Evolutionary conservation across 2,113 vertebrate species (phyloP), one percentile per base, ranked within the genome.

Genomic region (Sphyrna mokarran): DNA sequence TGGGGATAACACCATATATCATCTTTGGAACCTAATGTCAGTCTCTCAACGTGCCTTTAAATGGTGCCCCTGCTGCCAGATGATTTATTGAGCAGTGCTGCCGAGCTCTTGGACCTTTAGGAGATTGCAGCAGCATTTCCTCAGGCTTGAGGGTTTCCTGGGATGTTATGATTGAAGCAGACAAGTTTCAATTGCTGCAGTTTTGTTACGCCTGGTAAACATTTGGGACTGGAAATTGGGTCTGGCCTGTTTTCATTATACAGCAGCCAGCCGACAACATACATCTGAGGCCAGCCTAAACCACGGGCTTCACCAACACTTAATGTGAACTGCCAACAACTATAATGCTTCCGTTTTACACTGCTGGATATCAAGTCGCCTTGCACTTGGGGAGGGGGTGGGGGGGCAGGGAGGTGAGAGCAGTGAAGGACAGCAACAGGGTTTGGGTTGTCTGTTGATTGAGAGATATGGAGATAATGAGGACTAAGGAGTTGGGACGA

Each of bases 21-120:
- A 94, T 43, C 37, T 94, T 94, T 94, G 93, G 93, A 40, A 43
- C 20, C 33, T 68, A 70, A 94, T 94, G 66, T 94, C 66, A 70
- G 66, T 94, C 66, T 48, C 37, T 94, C 22, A 40, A 70, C 7
- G 68, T 94, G 66, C 22, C 22, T 14, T 48, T 94, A 94, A 94
- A 70, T 94, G 37, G 66, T 94, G 66, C 10, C 66, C 37, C 90
- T 68, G 61, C 61, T 94, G 90, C 66, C n/a, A 69, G 43, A 70
- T 43, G 66, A 70, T 94, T 94, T 69, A 94, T 94, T 66, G 37
- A 68, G 68, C 16, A 70, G 40, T 43, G 48, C 66, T 43, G 33
- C 18, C 8, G 37, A 48, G 91, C 91, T 70, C 91, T 43, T 26
- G 37, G 93, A n/a, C 9, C 66, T 94, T 94, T 9, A 70, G 68